Conservation (phyloP, 2,888 invertebrate genomes). For the Orthosia gothica region DNA sequence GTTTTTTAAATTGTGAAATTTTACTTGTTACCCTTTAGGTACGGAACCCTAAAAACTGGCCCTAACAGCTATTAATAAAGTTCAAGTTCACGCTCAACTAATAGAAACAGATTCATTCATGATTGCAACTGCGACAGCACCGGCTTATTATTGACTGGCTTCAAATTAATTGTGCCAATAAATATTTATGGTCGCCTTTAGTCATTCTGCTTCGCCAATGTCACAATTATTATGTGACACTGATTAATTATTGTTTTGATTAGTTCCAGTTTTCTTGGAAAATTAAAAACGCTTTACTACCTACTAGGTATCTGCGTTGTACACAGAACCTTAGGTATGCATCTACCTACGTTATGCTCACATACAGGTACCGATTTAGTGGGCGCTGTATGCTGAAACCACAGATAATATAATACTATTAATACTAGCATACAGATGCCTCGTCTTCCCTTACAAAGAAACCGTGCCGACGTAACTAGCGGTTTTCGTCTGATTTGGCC, state of each 20-base stretch:
- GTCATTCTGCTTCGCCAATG: slow-evolving; percentile 62
- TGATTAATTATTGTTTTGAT: slow-evolving; percentile 19
- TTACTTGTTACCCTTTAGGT: too few species aligned
- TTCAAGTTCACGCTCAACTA: slow-evolving; percentile 68
- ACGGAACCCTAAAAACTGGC: too few species aligned
- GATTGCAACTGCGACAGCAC: slow-evolving; percentile 60
- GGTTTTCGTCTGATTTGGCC: too few species aligned
- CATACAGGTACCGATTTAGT: too few species aligned
- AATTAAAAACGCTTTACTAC: too few species aligned
- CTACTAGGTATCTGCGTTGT: too few species aligned
- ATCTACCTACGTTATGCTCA: neutral
- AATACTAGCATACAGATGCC: too few species aligned
- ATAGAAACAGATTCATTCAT: slow-evolving; percentile 63
- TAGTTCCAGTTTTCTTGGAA: slow-evolving; percentile 14
- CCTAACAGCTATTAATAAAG: slow-evolving; percentile 56
- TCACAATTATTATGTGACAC: slow-evolving; percentile 48
- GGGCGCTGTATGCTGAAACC: neutral
- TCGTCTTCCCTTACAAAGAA: too few species aligned
- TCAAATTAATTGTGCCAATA: slow-evolving; percentile 67
- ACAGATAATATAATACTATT: too few species aligned
- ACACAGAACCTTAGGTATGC: too few species aligned
- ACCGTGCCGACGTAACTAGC: too few species aligned
- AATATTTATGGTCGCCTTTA: slow-evolving; percentile 66
- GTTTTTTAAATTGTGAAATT: too few species aligned
- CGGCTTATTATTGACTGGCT: slow-evolving; percentile 46